These are phyloP conservation scores for Apocrypta bakeri DNA, from an alignment of 1,140 invertebrate species.

Conservation along the genomic window DNA sequence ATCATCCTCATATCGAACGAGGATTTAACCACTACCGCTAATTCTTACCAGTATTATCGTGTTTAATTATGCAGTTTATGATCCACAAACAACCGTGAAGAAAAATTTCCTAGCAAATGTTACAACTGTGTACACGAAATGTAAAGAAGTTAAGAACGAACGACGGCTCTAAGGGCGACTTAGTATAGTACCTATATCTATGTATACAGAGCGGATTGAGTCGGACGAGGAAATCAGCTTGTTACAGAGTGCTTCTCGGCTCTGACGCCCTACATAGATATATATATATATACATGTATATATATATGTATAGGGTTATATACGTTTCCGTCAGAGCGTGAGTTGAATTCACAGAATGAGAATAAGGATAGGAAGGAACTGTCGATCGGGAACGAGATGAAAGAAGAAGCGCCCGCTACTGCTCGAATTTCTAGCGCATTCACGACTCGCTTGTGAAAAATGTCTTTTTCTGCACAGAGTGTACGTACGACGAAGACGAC, in stretches of 20 bases:
- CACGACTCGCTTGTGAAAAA: neutral
- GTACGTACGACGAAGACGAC: neutral
- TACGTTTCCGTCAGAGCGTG: neutral
- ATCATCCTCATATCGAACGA: no score
- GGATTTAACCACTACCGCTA: no score
- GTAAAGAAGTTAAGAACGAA: no score
- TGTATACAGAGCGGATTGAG: neutral
- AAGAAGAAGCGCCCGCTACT: neutral
- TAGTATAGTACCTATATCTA: no score
- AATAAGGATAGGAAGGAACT: neutral
- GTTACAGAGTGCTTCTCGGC: neutral
- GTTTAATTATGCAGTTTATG: no score
- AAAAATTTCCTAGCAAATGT: no score
- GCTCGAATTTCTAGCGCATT: slow-evolving; percentile 2
- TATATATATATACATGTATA: neutral
- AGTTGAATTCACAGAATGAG: slow-evolving; percentile 20
- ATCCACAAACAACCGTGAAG: no score
- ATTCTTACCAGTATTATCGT: no score
- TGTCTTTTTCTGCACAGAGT: neutral
- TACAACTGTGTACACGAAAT: no score
- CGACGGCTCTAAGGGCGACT: no score
- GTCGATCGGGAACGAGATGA: neutral
- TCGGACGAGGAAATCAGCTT: slow-evolving; percentile 12
- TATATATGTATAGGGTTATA: neutral
- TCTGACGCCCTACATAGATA: neutral